phyloP scores from a whole-genome alignment of 2,888 invertebrate species.

The Taphrorychus bicolor region DNA sequence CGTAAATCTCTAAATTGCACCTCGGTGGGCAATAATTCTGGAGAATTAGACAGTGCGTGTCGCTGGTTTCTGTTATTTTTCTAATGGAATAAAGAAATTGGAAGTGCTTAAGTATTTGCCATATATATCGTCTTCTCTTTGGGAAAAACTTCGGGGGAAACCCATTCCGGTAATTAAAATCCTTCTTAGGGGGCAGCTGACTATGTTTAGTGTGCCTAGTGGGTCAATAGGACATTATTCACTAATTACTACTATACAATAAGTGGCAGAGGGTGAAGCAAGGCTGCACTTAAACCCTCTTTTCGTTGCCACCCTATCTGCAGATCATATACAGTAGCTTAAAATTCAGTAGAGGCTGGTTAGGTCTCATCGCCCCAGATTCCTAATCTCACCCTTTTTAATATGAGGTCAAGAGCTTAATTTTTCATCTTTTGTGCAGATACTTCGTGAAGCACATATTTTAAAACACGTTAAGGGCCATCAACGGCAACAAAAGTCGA shows the following conservation, averaged over 20 bases:
- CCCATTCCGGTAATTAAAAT: slow-evolving; percentile 29
- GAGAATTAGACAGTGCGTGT: slow-evolving; percentile 43
- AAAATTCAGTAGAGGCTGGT: not conserved
- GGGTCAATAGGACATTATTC: not conserved
- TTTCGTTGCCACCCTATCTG: not conserved
- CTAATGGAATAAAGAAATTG: slow-evolving; percentile 44
- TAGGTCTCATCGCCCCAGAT: not conserved
- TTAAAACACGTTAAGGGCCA: slow-evolving; percentile 30
- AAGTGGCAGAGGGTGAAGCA: not conserved
- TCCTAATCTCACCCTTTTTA: slow-evolving; percentile 49
- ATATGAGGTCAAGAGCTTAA: slow-evolving; percentile 52
- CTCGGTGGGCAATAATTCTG: slow-evolving; percentile 46
- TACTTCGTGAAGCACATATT: slow-evolving; percentile 48
- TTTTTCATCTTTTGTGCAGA: slow-evolving; percentile 55
- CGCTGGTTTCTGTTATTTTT: slow-evolving; percentile 45
- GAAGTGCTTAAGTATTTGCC: slow-evolving; percentile 39
- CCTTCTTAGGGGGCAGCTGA: not conserved
- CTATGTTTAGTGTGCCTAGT: not conserved
- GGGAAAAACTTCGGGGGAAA: slow-evolving; percentile 21
- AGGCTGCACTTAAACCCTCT: not conserved
- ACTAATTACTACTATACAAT: not conserved
- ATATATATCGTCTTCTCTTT: slow-evolving; percentile 30
- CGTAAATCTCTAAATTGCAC: slow-evolving; percentile 47
- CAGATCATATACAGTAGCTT: not conserved
- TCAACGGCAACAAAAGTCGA: slow-evolving; percentile 47